These are phyloP conservation scores for Telmatherina bonti DNA, from an alignment of 2,797 vertebrate species.

Conservation along the genomic window DNA sequence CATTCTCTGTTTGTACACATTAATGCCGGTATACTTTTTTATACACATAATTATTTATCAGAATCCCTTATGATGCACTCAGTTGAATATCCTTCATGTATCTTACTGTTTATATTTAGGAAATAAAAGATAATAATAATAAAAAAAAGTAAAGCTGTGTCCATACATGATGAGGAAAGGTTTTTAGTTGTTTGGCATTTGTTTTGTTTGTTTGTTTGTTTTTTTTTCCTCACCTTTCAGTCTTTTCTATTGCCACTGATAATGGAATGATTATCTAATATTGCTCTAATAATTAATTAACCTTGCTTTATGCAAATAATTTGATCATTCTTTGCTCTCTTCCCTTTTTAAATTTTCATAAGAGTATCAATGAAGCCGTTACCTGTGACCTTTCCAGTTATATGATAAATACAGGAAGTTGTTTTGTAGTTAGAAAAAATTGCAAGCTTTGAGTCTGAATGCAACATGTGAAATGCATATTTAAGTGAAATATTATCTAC, in stretches of 20 bases:
- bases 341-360: background rate
- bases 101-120: background rate
- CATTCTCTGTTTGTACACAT: conserved; percentile 43
- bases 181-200: too few relatives aligned
- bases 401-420: background rate
- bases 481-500: conserved; percentile 19
- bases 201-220: too few relatives aligned
- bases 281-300: conserved; percentile 66
- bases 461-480: background rate
- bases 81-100: background rate
- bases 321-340: conserved; percentile 23
- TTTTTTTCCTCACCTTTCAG: background rate
- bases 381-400: background rate
- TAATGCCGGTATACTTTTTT: conserved; percentile 20
- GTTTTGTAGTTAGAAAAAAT: too few relatives aligned
- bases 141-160: background rate
- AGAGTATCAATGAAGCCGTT: background rate
- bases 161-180: background rate
- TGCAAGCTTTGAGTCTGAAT: background rate
- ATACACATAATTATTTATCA: background rate
- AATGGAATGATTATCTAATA: conserved; percentile 81
- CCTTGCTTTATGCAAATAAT: conserved; percentile 76
- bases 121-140: background rate
- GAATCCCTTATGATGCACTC: background rate
- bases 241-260: conserved; percentile 52